Percentiles rank a stretch among this genome's conserved stretches.
phyloP scores from a whole-genome alignment of 2,888 invertebrate genomes.

The Stegana nigrithorax region DNA sequence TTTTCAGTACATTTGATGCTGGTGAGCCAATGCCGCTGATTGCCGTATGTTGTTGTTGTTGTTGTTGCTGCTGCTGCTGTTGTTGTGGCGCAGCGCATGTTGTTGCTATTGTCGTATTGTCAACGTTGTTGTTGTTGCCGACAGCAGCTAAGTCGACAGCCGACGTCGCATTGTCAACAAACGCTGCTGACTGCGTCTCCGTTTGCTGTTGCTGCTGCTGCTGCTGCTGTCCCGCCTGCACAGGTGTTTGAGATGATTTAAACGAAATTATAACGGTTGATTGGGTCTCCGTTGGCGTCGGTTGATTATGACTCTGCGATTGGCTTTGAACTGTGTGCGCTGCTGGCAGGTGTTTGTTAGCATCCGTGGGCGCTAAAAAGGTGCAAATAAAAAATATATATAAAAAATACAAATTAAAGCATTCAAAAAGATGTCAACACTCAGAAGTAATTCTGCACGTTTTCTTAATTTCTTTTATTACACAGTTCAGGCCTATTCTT shows the following conservation, averaged over 20 bases:
- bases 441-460: neutral
- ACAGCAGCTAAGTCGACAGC: slow-evolving; percentile 14
- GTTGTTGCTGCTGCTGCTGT: slow-evolving; percentile 1
- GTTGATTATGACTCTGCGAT: neutral
- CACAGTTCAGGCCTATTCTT: neutral
- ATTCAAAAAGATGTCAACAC: too few relatives aligned
- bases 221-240: slow-evolving; percentile 49
- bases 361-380: slow-evolving; percentile 45
- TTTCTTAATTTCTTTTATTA: neutral
- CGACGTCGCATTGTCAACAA: slow-evolving; percentile 30
- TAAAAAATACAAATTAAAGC: too few relatives aligned
- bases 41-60: slow-evolving; percentile 13
- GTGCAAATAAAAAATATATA: neutral
- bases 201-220: slow-evolving; percentile 24
- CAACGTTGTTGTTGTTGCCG: slow-evolving; percentile 5
- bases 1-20: slow-evolving; percentile 77
- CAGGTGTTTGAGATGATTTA: slow-evolving; percentile 68
- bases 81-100: slow-evolving; percentile 7
- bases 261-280: slow-evolving; percentile 69
- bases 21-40: slow-evolving; percentile 48
- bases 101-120: slow-evolving; percentile 26
- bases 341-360: slow-evolving; percentile 41
- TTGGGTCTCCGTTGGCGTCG: slow-evolving; percentile 61
- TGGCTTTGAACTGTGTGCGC: neutral
- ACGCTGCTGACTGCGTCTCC: slow-evolving; percentile 4